Conservation (phyloP, 35 echinoderm and acorn worm species). For the Apostichopus japonicus region DNA sequence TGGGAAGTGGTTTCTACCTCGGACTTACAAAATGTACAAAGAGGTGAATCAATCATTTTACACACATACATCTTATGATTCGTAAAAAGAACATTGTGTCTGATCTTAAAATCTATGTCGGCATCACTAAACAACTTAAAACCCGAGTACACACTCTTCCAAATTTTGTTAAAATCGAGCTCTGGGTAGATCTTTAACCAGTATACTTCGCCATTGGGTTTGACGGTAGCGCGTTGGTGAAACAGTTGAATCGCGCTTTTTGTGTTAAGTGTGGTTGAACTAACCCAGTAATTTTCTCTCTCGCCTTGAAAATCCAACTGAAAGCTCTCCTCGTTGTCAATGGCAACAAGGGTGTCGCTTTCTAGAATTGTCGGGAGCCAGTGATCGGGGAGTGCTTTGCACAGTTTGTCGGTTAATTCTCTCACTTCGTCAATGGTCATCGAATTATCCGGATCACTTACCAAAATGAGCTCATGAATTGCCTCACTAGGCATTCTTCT, state of each 20-base stretch:
- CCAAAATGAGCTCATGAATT: not conserved
- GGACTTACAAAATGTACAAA: slow-evolving; percentile 2
- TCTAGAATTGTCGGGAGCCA: not conserved
- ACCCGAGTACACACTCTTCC: slow-evolving; percentile 16
- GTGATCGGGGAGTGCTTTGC: not conserved
- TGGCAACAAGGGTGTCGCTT: not conserved
- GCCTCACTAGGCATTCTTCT: not conserved
- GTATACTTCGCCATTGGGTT: no score
- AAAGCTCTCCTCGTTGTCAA: slow-evolving; percentile 16
- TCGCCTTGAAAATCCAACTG: not conserved
- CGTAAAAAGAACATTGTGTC: slow-evolving; percentile 1
- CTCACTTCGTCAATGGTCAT: not conserved
- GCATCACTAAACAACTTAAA: not conserved
- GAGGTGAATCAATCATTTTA: slow-evolving; percentile 3
- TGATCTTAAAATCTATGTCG: slow-evolving; percentile 14
- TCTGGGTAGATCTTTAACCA: not conserved
- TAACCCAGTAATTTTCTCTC: not conserved
- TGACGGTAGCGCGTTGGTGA: no score
- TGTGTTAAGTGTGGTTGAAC: not conserved
- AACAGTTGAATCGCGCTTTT: not conserved
- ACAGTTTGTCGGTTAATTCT: not conserved
- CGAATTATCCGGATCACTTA: not conserved
- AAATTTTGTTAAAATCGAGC: not conserved
- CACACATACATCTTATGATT: not conserved
- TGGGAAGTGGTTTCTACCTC: not conserved